These are phyloP conservation scores for Pseudonaja textilis DNA, from an alignment of 2,113 vertebrate species.

Conservation along the genomic window DNA sequence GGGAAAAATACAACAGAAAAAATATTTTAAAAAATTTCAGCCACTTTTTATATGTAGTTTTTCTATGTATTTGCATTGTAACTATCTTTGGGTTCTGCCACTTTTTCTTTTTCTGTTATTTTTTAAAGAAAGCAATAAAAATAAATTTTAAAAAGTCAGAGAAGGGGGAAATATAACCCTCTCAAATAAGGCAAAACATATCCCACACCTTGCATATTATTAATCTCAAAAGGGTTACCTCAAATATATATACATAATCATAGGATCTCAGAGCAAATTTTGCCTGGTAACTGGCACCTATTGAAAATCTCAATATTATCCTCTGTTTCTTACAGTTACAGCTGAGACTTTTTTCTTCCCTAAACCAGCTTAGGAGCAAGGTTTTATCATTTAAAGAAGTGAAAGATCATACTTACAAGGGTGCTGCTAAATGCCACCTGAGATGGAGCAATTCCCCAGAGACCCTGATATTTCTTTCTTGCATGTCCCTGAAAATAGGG, in stretches of 20 bases:
- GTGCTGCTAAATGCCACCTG: constrained; percentile 78
- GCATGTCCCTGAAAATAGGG: constrained; percentile 60
- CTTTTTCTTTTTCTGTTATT: neutral
- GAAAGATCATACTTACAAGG: constrained; percentile 68
- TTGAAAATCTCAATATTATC: neutral
- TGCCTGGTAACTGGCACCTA: neutral
- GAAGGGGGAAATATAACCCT: neutral
- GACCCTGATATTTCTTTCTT: constrained; percentile 51
- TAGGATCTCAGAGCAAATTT: neutral
- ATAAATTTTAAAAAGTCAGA: neutral
- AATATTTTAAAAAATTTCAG: neutral
- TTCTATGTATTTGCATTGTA: neutral
- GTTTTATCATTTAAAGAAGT: neutral
- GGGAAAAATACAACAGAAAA: neutral
- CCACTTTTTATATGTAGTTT: neutral
- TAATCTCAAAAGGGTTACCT: neutral
- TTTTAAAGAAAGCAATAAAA: neutral
- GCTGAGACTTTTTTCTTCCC: neutral
- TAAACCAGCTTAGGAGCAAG: neutral
- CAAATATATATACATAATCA: neutral
- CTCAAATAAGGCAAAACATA: neutral
- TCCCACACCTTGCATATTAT: neutral
- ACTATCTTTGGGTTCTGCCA: neutral
- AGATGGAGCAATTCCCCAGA: constrained; percentile 53
- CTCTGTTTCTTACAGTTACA: neutral